Evolutionary conservation across 2,888 invertebrate species (phyloP).

Genomic region (Drosophila longiperda): DNA sequence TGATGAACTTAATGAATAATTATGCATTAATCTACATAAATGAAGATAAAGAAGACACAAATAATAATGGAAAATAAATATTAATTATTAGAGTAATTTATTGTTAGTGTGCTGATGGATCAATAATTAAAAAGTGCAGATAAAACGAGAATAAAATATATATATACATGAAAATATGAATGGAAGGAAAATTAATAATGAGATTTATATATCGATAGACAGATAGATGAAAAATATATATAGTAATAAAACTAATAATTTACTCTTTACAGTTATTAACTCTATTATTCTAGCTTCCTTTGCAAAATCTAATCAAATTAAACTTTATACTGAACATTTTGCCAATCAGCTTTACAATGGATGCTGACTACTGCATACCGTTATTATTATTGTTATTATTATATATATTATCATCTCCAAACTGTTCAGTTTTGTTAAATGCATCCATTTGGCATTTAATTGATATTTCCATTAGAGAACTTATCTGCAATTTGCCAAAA

Average conservation of each 20-base stretch:
- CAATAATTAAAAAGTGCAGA: neutral
- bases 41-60: neutral
- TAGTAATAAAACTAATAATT: neutral
- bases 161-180: neutral
- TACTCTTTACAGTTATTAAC: neutral
- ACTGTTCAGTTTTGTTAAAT: neutral
- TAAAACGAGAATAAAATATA: neutral
- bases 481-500: conserved; percentile 14
- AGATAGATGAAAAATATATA: neutral
- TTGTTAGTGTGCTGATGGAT: neutral
- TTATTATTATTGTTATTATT: too few species aligned
- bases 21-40: neutral
- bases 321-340: neutral
- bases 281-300: neutral
- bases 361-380: too few species aligned
- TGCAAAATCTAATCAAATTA: neutral
- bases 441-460: conserved; percentile 48
- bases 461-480: conserved; percentile 44
- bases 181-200: neutral
- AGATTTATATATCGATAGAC: neutral
- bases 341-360: neutral
- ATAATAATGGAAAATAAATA: neutral
- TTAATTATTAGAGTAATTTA: neutral
- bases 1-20: neutral
- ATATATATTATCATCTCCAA: neutral